Evolutionary conservation across 2,113 vertebrate genomes (phyloP), one percentile per base, ranked within the genome.

Genomic region (Phaethornis superciliosus): DNA sequence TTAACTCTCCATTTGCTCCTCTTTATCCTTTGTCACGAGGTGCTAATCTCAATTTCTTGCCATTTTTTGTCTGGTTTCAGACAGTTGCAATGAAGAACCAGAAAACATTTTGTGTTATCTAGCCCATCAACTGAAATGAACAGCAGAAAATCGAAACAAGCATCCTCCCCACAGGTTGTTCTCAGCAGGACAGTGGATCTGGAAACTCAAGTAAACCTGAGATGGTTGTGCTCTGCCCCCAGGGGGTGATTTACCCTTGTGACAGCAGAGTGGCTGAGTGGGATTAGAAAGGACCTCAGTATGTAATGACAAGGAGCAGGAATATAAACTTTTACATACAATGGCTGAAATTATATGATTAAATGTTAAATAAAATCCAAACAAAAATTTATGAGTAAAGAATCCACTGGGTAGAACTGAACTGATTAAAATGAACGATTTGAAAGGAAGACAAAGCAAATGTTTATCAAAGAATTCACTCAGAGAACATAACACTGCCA

Each of bases 161-260:
- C 19, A 35, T 76, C 46, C 35, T 82, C 54, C 75, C 56, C 56
- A 46, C 7, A 51, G 65, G 30, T 71, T 55, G 15, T 13, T 89
- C 42, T 54, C 81, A 87, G 78, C 27, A 67, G 49, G 7, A 15
- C 2, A 3, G 72, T 22, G 27, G 28, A 42, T 81, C 27, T 52
- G 55, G 33, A 68, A 51, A 37, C 33, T 9, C 32, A 35, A 64
- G 52, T 71, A 60, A 75, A 74, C 28, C 21, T 55, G 70, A 12
- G n/a, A 47, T 68, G 0, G 0, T 14, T 1, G 3, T 79, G 28
- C 49, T 85, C 21, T 81, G 32, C 28, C 52, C 1, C 0, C 26
- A 28, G 89, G 23, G 24, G 14, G 13, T 78, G 47, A 15, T 67
- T 90, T 89, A 8, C 19, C 11, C 9, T 35, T 64, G 69, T 78